Percentiles rank a stretch among this genome's conserved stretches.
phyloP scores from a whole-genome alignment of 2,113 vertebrate species.

The Falcunculus frontatus region DNA sequence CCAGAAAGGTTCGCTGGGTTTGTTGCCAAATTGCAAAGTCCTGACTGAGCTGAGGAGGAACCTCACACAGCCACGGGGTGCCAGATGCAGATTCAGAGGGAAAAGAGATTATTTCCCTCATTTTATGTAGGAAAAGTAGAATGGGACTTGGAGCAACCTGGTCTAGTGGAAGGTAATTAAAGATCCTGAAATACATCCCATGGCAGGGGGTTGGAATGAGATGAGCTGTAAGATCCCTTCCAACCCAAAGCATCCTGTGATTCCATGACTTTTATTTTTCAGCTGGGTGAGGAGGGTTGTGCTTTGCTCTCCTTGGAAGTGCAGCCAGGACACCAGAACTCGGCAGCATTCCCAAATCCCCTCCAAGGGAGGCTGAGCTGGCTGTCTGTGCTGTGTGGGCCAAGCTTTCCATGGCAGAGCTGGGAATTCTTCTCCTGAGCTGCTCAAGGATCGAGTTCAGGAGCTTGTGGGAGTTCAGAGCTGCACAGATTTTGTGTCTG shows the following conservation, averaged over 20 bases:
- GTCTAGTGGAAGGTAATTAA: neutral
- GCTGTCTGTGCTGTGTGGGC: neutral
- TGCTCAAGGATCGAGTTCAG: neutral
- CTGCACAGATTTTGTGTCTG: neutral
- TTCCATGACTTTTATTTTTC: neutral
- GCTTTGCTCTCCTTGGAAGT: neutral
- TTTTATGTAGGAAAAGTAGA: neutral
- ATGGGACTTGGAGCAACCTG: neutral
- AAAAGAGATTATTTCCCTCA: neutral
- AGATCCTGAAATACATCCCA: neutral
- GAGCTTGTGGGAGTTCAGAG: neutral
- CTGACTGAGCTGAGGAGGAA: fast-evolving
- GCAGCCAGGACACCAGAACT: neutral
- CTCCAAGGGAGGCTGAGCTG: neutral
- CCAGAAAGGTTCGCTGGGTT: neutral
- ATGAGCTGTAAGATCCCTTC: neutral
- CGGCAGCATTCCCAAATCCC: neutral
- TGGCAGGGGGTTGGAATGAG: neutral
- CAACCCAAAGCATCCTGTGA: neutral
- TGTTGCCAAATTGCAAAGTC: neutral
- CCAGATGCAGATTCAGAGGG: neutral
- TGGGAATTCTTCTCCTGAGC: neutral
- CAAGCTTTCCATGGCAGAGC: neutral
- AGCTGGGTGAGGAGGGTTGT: neutral
- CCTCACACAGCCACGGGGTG: neutral